Percentiles rank a stretch among this genome's conserved stretches.
These are phyloP conservation scores for Enteromius fasciolatus DNA, from an alignment of 2,797 vertebrate species.

Conservation along the genomic window DNA sequence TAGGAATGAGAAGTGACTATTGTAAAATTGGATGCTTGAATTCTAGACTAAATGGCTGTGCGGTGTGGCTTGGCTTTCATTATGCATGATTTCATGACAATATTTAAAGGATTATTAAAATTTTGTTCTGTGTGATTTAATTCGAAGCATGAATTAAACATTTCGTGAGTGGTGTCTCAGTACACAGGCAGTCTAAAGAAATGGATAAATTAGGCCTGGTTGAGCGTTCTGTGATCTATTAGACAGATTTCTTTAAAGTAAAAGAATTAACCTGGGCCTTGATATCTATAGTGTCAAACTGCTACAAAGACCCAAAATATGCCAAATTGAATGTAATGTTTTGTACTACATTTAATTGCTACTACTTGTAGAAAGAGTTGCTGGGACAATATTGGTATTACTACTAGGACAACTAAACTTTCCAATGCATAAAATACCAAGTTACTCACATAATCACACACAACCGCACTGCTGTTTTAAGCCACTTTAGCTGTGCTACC, in stretches of 20 bases:
- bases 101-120: neutral
- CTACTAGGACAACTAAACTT: neutral
- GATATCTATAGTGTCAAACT: neutral
- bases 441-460: neutral
- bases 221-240: conserved; percentile 3
- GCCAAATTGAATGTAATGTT: neutral
- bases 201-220: neutral
- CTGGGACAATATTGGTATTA: neutral
- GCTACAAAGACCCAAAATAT: neutral
- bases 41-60: neutral
- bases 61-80: neutral
- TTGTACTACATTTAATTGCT: neutral
- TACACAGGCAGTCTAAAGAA: conserved; percentile 60
- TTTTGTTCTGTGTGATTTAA: neutral
- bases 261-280: neutral
- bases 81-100: neutral
- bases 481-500: neutral
- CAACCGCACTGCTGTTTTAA: neutral
- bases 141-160: conserved; percentile 60
- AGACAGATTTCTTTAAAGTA: neutral
- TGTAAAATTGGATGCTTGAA: conserved; percentile 43
- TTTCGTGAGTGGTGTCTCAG: conserved; percentile 67
- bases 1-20: conserved; percentile 59
- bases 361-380: neutral
- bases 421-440: neutral